Base-by-base conservation (phyloP, 2,797 vertebrate species). In the Natrix natrix region DNA sequence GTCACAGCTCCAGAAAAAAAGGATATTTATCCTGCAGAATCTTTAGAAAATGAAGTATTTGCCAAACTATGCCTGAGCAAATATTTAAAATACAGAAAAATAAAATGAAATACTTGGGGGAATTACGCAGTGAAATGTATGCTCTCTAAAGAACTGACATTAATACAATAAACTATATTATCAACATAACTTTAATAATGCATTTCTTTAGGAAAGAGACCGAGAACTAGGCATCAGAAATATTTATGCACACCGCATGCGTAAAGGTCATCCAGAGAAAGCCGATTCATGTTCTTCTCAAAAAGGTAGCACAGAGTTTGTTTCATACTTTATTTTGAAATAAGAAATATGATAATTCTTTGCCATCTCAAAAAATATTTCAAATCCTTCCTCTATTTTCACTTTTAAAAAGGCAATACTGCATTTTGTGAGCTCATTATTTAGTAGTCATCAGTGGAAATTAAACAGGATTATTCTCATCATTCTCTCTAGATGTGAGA, bases 161-260 rank as follows among this genome's bases (percentile, higher is more conserved):
- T 8, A 37, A 37, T 93, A 16, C 22, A 90, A 87, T 48, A 74
- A 48, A 55, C 20, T 43, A 66, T 22, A 54, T 10, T 86, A 78
- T 93, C 28, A 56, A 66, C 1, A 43, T 8, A 55, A 8, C 8
- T n/a, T 55, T 60, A 78, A 60, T 83, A 43, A 48, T 90, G 10
- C 94, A 86, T 93, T 94, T 97, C 95, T 94, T 95, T 92, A 98
- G 98, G 97, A 98, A 87, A 98, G 96, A 93, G 97, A 98, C 54
- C 96, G 94, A n/a, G 96, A 98, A 88, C 94, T 98, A 69, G 96
- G 97, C n/a, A 92, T 95, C 87, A 96, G 94, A 95, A 98, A 98
- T 88, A 98, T 98, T 96, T 98, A 98, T 92, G 95, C 97, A 32
- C n/a, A 32, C 14, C n/a, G 14, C n/a, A 69, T 69, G 13, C n/a